phyloP scores from a whole-genome alignment of 2,797 vertebrate species.

The Hydrophis major region DNA sequence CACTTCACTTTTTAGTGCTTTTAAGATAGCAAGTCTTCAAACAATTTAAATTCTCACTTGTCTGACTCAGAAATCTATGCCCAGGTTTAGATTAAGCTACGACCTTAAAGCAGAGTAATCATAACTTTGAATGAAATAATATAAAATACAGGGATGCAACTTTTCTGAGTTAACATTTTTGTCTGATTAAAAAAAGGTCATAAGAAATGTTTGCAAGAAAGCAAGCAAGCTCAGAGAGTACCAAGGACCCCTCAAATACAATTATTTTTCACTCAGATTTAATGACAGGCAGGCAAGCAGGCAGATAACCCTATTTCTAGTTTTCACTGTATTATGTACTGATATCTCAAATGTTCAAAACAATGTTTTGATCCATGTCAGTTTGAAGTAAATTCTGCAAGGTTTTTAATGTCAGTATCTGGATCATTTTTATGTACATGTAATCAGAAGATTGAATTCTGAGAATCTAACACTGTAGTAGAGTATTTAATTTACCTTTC shows the following conservation, averaged over 20 bases:
- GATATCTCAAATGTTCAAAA: not conserved
- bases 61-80: not conserved
- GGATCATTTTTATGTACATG: not conserved
- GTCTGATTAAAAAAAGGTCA: not conserved
- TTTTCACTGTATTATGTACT: not conserved
- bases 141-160: not conserved
- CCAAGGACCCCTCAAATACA: not conserved
- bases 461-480: not conserved
- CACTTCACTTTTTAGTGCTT: not conserved
- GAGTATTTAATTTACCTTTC: not conserved
- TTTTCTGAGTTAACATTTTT: not conserved
- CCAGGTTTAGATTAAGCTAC: not conserved
- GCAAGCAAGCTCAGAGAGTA: no score
- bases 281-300: rapidly evolving
- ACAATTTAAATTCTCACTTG: not conserved
- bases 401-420: not conserved
- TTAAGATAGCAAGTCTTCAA: not conserved
- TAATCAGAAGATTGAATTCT: not conserved
- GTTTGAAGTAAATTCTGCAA: not conserved
- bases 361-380: not conserved
- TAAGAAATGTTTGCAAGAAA: not conserved
- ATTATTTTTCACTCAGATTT: slow-evolving; percentile 8
- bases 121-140: not conserved
- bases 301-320: not conserved
- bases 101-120: not conserved